Evolutionary conservation across 2,888 invertebrate species (phyloP), one percentile per base, ranked within the genome.

Genomic region (Cancer borealis): DNA sequence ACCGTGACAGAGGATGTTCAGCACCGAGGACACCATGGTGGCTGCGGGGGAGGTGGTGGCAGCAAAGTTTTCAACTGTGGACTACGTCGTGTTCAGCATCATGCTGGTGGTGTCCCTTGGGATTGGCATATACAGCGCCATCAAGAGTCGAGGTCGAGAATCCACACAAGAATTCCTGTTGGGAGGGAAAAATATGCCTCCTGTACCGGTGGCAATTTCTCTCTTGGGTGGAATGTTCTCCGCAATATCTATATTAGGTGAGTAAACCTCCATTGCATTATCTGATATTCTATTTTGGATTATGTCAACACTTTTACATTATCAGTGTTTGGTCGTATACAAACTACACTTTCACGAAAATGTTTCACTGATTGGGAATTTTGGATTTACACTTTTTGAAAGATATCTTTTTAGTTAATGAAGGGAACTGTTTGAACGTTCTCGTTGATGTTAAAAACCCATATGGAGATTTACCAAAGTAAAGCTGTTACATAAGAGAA

Each of bases 101-200:
- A 92, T 92, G 92, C 46, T 92, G 92, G 47, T 92, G 79, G 79
- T 79, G 46, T 92, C 92, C 1, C 3, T 84, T n/a, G 92, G 84
- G 79, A 92, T 92, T 45, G 92, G 92, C 14, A 10, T 92, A 26
- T 8, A 26, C 84, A 92, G 92, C 84, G 92, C 92, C 17, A 30
- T 92, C 47, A 46, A 47, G 84, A 73, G 84, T 39, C 66, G 92
- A 14, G 92, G 92, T 0, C 73, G 79, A 5, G 92, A 79, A n/a
- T 49, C 47, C 12, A 92, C 92, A 17, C 92, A 92, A 30, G 92
- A 92, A n/a, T 92, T 79, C 30, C 92, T 92, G 14, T 26, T 87
- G 49, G 92, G 92, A 3, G 84, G 92, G 21, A 66, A 49, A 46
- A n/a, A 79, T 1, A 92, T 92, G 92, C 79, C 92, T 14, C 92